Evolutionary conservation across 2,113 vertebrate genomes (phyloP).

Genomic region (Daubentonia madagascariensis): DNA sequence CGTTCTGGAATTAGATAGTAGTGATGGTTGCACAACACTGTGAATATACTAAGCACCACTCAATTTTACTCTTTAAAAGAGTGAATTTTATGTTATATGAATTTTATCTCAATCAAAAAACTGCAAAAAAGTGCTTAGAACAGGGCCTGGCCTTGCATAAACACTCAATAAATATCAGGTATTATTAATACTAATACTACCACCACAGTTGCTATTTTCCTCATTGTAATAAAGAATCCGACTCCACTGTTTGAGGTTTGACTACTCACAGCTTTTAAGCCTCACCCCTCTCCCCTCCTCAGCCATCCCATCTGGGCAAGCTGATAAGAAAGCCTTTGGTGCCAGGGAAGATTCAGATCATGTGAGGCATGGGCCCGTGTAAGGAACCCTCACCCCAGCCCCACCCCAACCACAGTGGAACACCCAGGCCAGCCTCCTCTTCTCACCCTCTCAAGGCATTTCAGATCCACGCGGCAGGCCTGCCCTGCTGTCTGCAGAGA

Average conservation of each 20-base stretch:
- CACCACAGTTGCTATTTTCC: background rate
- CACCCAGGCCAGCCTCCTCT: background rate
- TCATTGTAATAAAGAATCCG: background rate
- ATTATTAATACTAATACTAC: background rate
- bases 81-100: background rate
- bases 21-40: background rate
- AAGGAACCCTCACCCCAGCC: background rate
- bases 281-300: background rate
- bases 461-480: background rate
- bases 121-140: background rate
- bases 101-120: background rate
- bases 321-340: background rate
- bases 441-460: background rate
- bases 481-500: background rate
- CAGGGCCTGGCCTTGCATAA: background rate
- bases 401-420: background rate
- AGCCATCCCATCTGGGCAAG: no score
- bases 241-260: background rate
- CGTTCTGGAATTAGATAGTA: background rate
- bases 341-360: background rate
- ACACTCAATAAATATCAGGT: no score
- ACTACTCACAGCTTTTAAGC: background rate
- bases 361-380: fast-evolving
- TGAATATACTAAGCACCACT: background rate
- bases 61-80: background rate